phyloP scores from a whole-genome alignment of 2,888 invertebrate genomes.

The Trichogramma dendrolimi region DNA sequence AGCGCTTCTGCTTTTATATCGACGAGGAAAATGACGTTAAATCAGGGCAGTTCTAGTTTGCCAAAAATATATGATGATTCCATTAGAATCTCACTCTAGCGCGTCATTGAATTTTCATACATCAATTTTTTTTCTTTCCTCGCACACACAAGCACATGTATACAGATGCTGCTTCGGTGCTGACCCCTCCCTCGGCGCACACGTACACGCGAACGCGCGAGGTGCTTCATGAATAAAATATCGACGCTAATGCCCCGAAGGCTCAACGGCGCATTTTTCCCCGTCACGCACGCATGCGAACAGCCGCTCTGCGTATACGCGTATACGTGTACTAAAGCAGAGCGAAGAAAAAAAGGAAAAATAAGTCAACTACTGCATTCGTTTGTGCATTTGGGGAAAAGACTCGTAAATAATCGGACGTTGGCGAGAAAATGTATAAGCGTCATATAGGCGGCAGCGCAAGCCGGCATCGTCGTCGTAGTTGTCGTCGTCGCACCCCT shows the following conservation, averaged over 20 bases:
- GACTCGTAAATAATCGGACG: slow-evolving; percentile 41
- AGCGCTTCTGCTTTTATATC: too few species aligned
- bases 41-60: too few species aligned
- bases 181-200: background rate
- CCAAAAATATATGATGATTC: background rate
- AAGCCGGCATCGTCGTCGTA: too few species aligned
- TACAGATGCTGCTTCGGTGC: background rate
- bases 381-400: slow-evolving; percentile 39
- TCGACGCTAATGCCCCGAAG: slow-evolving; percentile 49
- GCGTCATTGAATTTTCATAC: too few species aligned
- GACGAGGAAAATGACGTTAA: too few species aligned
- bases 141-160: background rate
- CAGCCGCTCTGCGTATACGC: slow-evolving; percentile 23
- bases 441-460: too few species aligned
- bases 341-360: slow-evolving; percentile 21
- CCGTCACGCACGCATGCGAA: slow-evolving; percentile 11
- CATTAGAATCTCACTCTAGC: slow-evolving; percentile 12
- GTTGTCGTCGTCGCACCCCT: too few species aligned
- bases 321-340: slow-evolving; percentile 5
- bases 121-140: background rate
- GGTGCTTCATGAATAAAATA: slow-evolving; percentile 53
- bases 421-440: slow-evolving; percentile 26
- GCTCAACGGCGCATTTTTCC: slow-evolving; percentile 48
- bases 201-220: slow-evolving; percentile 35
- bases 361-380: slow-evolving; percentile 42